Base-by-base conservation (phyloP, 2,113 vertebrate genomes). In the Bagarius yarrelli region DNA sequence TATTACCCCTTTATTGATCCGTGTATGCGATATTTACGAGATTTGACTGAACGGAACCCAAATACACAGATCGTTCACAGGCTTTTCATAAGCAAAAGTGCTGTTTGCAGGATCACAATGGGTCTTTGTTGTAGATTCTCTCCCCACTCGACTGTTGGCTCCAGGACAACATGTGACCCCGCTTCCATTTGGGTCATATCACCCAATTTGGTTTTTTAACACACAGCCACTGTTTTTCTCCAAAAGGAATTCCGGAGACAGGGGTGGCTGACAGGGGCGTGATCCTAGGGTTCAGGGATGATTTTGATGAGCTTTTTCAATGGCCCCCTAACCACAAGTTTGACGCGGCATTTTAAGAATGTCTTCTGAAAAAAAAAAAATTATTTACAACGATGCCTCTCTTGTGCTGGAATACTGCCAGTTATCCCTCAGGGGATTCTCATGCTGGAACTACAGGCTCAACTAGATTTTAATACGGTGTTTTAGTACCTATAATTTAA, bases 111-210 rank as follows among this genome's bases (percentile, higher is more conserved):
- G 76, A 67, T 78, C 88, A 92, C 90, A 92, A 93, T 86, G 85
- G 87, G 56, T 83, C 89, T 87, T 92, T 92, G 88, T 87, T 14
- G 60, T 30, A 78, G 82, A 88, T 87, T 81, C 88, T 82, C 87
- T 86, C 83, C 14, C 70, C 84, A 47, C 78, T 85, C 86, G 86
- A 75, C 18, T 83, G 83, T 89, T 86, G 13, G 87, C 89, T 89
- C 64, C 87, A 84, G 89, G 91, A 87, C 56, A 87, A 83, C 91
- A 91, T 89, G 90, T 91, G 90, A 93, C 89, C 84, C 63, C 64
- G 34, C 75, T 83, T 81, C 83, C 88, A 90, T 91, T 89, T 89
- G 90, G 88, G 89, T 90, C 89, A 90, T 86, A 86, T 87, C 64
- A 60, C 81, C 83, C 84, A 55, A 87, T 74, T 86, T 86, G 63